Conservation (phyloP, 2,888 invertebrate species). For the Hedya salicella region DNA sequence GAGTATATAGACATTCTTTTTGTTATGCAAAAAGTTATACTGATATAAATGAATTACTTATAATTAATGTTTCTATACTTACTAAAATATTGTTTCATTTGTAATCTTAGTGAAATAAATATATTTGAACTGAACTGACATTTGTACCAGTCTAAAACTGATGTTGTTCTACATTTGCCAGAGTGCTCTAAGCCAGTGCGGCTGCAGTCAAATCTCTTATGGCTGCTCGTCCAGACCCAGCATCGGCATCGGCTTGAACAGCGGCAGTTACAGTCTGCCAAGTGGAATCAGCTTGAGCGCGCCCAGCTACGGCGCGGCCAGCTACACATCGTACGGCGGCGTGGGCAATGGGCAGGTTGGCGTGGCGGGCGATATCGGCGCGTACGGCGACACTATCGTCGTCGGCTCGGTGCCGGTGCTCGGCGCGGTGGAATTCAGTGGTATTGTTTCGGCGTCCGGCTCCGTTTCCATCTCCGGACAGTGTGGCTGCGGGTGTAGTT, state of each 20-base stretch:
- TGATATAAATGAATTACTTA: too few species aligned
- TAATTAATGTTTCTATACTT: too few species aligned
- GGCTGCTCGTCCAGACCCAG: neutral
- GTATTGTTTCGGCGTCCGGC: conserved; percentile 15
- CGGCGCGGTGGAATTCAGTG: conserved; percentile 19
- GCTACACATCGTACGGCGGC: conserved; percentile 2
- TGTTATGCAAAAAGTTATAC: too few species aligned
- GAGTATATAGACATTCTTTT: too few species aligned
- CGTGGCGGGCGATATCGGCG: conserved; percentile 16
- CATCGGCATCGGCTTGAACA: too few species aligned
- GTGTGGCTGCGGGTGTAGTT: conserved; percentile 26
- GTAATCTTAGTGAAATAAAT: too few species aligned
- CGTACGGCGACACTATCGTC: conserved; percentile 42
- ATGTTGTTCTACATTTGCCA: conserved; percentile 9
- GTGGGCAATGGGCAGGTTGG: too few species aligned
- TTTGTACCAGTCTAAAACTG: too few species aligned
- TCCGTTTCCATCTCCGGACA: conserved; percentile 21
- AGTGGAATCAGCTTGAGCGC: neutral
- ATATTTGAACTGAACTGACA: too few species aligned
- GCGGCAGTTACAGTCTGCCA: neutral
- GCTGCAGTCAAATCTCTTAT: conserved; percentile 22
- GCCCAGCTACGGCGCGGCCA: neutral
- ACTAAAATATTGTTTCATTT: too few species aligned
- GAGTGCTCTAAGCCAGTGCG: conserved; percentile 28
- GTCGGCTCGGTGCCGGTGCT: conserved; percentile 39